A percentile compares a stretch with the other conserved stretches of the same genome.
phyloP scores from a whole-genome alignment of 2,888 invertebrate species.

The Himalopsyche anomala region DNA sequence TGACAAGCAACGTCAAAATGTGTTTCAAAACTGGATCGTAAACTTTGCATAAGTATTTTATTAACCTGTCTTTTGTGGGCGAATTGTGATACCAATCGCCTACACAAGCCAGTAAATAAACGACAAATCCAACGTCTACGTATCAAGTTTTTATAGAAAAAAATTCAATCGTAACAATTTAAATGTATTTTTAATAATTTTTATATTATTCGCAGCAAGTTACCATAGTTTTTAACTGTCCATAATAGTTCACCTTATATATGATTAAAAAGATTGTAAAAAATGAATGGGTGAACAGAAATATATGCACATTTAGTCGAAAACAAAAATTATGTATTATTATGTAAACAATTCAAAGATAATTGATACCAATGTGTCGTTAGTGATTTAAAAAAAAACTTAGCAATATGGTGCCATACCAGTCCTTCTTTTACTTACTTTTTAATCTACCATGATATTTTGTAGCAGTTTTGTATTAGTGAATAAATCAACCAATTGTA shows the following conservation, averaged over 20 bases:
- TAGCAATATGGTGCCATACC: too few species aligned
- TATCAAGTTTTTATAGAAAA: not conserved
- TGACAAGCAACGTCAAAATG: conserved; percentile 36
- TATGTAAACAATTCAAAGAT: too few species aligned
- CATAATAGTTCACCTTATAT: not conserved
- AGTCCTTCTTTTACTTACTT: too few species aligned
- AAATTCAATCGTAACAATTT: not conserved
- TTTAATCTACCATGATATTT: too few species aligned
- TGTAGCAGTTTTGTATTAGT: too few species aligned
- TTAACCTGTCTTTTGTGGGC: conserved; percentile 28
- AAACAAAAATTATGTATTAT: too few species aligned
- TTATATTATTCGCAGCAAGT: not conserved
- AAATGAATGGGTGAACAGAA: too few species aligned
- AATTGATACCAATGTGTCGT: too few species aligned
- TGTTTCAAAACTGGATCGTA: conserved; percentile 12
- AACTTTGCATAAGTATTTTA: not conserved
- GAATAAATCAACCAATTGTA: too few species aligned
- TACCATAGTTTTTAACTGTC: not conserved
- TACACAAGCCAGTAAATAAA: conserved; percentile 9
- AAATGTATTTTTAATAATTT: not conserved
- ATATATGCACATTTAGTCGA: too few species aligned
- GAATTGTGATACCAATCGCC: conserved; percentile 23
- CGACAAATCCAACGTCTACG: not conserved
- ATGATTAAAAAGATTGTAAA: not conserved
- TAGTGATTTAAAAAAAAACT: not conserved